Base-by-base conservation (phyloP, 1,140 invertebrate genomes). In the Platyscapa corneri region DNA sequence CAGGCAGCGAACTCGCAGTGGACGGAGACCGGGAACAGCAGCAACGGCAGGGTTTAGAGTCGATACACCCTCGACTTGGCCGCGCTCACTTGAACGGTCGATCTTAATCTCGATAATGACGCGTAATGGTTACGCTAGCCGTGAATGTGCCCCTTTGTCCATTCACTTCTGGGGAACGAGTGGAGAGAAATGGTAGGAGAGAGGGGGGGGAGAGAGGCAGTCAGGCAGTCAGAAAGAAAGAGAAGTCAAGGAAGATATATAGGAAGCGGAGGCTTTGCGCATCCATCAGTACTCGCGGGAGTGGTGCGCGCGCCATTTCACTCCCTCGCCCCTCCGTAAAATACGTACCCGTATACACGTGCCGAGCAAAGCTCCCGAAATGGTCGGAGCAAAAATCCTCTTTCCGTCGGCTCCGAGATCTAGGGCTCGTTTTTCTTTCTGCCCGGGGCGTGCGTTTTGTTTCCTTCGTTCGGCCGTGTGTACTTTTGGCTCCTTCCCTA, bases 51-150 rank as follows among this genome's bases (percentile, higher is more conserved):
- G 64, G 12, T 70, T 70, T 49, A 75, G 10, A 77, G 10, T 46
- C 39, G 34, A 46, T 80, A 80, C 37, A 65, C 78, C 56, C 78
- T 80, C 70, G 70, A 74, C 7, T 74, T 42, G 30, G 1, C n/a
- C 67, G 34, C 67, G 32, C 37, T 70, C 67, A 74, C 37, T 74
- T 32, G 70, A 82, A 56, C 46, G 30, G 39, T 77, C 82, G 93
- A 93, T 93, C 90, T 90, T 93, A 93, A 93, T 93, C 93, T 93
- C 89, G 91, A 93, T 93, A 93, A 93, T 93, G 92, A 93, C 91
- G 92, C 92, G 92, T 93, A 93, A 93, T 93, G 92, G 90, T 89
- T 90, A 89, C 90, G 90, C 90, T 90, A 10, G 37, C 27, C 91
- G 92, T 93, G 93, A 93, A 93, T 93, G 91, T 91, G 88, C 87